Evolutionary conservation across 2,888 invertebrate species (phyloP).

Genomic region (Drosophila stalkeri): DNA sequence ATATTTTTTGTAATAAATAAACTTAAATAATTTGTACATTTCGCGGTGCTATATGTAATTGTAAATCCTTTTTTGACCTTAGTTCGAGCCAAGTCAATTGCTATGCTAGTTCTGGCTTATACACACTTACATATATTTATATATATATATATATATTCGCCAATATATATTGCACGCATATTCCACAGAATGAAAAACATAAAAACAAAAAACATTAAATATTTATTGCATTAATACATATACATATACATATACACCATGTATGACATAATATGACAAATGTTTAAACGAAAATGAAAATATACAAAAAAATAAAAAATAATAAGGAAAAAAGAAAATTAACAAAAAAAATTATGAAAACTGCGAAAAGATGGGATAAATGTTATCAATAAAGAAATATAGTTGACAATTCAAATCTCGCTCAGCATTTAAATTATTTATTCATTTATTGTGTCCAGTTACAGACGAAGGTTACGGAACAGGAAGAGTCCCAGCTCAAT

Average conservation of each 20-base stretch:
- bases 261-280: conserved; percentile 66
- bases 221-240: conserved; percentile 67
- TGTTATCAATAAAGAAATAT: conserved; percentile 82
- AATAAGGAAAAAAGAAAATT: conserved; percentile 7
- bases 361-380: conserved; percentile 72
- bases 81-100: conserved; percentile 56
- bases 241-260: conserved; percentile 45
- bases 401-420: conserved; percentile 75
- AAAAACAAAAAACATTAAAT: conserved; percentile 44
- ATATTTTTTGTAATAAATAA: conserved; percentile 4
- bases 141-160: conserved; percentile 42
- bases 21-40: conserved; percentile 70
- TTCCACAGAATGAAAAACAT: conserved; percentile 18
- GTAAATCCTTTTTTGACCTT: conserved; percentile 45
- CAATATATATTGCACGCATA: conserved; percentile 63
- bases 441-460: conserved; percentile 28
- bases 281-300: conserved; percentile 58
- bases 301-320: conserved; percentile 23
- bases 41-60: conserved; percentile 78
- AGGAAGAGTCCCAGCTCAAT: conserved; percentile 50
- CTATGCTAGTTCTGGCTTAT: conserved; percentile 41
- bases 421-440: conserved; percentile 7
- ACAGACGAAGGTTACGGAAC: conserved; percentile 65
- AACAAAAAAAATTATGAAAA: conserved; percentile 31
- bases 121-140: not conserved